phyloP scores from a whole-genome alignment of 2,888 invertebrate genomes.

The Noctua janthe region DNA sequence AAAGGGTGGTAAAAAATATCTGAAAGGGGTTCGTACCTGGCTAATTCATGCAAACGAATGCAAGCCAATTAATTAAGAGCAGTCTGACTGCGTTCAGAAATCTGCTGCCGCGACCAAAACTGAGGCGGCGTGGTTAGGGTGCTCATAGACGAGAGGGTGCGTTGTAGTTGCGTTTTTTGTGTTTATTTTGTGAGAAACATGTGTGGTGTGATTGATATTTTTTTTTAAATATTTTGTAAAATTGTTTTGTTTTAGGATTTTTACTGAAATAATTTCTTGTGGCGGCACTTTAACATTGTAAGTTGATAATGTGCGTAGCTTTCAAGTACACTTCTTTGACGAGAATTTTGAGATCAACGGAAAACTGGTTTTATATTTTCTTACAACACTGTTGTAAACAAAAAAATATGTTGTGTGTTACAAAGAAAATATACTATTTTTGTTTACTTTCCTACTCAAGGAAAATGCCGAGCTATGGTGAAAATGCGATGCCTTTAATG shows the following conservation, averaged over 20 bases:
- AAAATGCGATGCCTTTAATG: conserved; percentile 1
- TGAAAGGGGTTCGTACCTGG: conserved; percentile 80
- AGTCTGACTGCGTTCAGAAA: conserved; percentile 83
- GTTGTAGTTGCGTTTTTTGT: conserved; percentile 53
- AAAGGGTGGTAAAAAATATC: conserved; percentile 69
- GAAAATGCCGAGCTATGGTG: conserved; percentile 8
- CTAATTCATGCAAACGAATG: conserved; percentile 90
- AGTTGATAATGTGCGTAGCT: background rate
- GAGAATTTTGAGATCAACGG: background rate
- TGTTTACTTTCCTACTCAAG: background rate
- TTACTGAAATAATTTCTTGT: background rate
- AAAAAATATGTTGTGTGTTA: background rate
- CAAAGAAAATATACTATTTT: background rate
- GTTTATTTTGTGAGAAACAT: conserved; percentile 17
- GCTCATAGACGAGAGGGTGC: conserved; percentile 58
- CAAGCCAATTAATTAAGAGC: conserved; percentile 89
- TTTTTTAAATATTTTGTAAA: background rate
- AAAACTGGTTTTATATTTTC: background rate
- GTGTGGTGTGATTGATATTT: conserved; percentile 5
- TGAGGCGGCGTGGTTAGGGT: conserved; percentile 62
- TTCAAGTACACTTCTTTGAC: too few species aligned
- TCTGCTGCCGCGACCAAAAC: conserved; percentile 83
- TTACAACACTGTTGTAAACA: background rate
- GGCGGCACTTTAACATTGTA: background rate
- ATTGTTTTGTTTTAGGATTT: background rate